Conservation (phyloP, 2,888 invertebrate species). For the Patella pellucida region DNA sequence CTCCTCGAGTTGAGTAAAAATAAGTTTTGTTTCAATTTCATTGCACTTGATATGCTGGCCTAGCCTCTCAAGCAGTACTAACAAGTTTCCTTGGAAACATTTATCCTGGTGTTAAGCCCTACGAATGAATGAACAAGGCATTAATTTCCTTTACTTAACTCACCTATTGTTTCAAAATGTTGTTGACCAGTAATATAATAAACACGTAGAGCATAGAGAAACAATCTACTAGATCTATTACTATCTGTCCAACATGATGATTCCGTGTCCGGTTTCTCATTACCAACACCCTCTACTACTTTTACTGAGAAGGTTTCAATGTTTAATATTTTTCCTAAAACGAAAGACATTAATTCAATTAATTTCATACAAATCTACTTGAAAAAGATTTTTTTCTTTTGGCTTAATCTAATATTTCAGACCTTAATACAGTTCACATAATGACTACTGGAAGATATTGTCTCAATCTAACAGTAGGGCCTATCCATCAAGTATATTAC, state of each 20-base stretch:
- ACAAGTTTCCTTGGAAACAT: too few relatives aligned
- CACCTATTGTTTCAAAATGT: slow-evolving; percentile 28
- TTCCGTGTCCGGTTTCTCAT: slow-evolving; percentile 27
- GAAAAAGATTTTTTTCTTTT: too few relatives aligned
- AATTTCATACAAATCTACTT: too few relatives aligned
- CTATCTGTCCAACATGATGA: slow-evolving; percentile 26
- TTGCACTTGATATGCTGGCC: too few relatives aligned
- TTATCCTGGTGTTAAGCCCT: too few relatives aligned
- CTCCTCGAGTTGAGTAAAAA: too few relatives aligned
- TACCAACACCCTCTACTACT: slow-evolving; percentile 19
- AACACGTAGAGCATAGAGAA: slow-evolving; percentile 18
- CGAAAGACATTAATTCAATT: neutral
- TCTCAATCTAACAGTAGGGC: neutral
- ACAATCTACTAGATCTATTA: slow-evolving; percentile 20
- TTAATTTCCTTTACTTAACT: neutral
- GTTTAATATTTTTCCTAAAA: slow-evolving; percentile 24
- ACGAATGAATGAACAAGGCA: too few relatives aligned
- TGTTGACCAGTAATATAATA: slow-evolving; percentile 36
- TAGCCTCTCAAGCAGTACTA: too few relatives aligned
- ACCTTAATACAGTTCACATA: too few relatives aligned
- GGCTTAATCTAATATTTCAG: too few relatives aligned
- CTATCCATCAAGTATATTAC: neutral
- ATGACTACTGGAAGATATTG: neutral
- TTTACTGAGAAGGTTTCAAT: slow-evolving; percentile 31
- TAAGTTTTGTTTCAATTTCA: too few relatives aligned